Evolutionary conservation across 2,888 invertebrate genomes (phyloP).

Genomic region (Eupelmus urozonus): DNA sequence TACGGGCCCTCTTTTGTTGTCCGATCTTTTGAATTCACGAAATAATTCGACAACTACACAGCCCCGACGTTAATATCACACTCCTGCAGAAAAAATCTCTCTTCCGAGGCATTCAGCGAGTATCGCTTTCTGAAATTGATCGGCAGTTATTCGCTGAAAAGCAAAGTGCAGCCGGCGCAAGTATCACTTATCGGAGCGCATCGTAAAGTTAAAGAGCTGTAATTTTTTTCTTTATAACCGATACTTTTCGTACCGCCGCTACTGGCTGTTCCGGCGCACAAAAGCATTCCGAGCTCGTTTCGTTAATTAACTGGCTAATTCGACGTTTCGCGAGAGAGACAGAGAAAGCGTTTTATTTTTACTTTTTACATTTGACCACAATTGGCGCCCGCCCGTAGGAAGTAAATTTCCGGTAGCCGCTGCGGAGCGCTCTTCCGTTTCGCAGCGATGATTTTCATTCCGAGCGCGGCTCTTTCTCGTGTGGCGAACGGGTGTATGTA

Average conservation of each 20-base stretch:
- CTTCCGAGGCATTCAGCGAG: neutral
- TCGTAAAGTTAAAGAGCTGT: slow-evolving; percentile 16
- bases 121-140: slow-evolving; percentile 12
- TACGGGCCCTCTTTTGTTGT: no score
- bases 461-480: neutral
- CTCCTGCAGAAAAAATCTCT: neutral
- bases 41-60: neutral
- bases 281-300: slow-evolving; percentile 50
- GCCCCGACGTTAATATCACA: neutral
- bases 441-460: slow-evolving; percentile 35
- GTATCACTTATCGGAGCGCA: slow-evolving; percentile 40
- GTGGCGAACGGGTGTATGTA: neutral
- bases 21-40: neutral
- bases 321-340: neutral
- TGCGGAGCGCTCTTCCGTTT: slow-evolving; percentile 43
- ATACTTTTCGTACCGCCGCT: slow-evolving; percentile 23
- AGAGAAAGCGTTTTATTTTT: slow-evolving; percentile 3
- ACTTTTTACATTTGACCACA: slow-evolving; percentile 42
- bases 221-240: slow-evolving; percentile 43
- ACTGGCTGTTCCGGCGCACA: neutral
- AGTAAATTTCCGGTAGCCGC: slow-evolving; percentile 58
- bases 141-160: neutral
- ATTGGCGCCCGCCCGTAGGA: slow-evolving; percentile 45
- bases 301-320: slow-evolving; percentile 54
- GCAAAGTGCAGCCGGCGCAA: slow-evolving; percentile 25